Percentiles rank a stretch among this genome's conserved stretches.
These are phyloP conservation scores for Phragmatobia fuliginosa DNA, from an alignment of 2,888 invertebrate species.

Conservation along the genomic window DNA sequence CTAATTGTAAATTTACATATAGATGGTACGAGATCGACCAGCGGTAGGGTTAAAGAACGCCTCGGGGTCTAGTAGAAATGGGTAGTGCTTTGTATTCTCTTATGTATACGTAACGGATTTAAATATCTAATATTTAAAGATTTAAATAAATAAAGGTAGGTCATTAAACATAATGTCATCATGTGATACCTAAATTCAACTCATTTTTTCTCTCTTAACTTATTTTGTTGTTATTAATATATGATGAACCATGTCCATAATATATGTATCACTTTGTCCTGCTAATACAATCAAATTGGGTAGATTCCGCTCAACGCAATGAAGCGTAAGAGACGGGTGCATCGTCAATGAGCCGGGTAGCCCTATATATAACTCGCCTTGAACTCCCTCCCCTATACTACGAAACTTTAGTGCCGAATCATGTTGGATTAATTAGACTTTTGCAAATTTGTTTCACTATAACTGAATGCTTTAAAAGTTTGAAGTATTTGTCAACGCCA, in stretches of 20 bases:
- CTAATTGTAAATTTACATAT: slow-evolving; percentile 57
- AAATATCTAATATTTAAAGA: no score
- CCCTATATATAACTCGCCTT: slow-evolving; percentile 39
- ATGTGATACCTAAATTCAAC: no score
- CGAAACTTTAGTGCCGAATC: neutral
- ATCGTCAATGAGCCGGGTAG: slow-evolving; percentile 47
- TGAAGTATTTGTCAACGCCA: neutral
- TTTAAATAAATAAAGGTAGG: no score
- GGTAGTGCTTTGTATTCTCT: slow-evolving; percentile 14
- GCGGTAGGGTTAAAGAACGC: slow-evolving; percentile 36
- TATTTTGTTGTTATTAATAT: neutral
- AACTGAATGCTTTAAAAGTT: no score
- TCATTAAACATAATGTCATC: no score
- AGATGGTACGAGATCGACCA: slow-evolving; percentile 33
- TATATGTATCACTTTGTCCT: neutral
- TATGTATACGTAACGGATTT: slow-evolving; percentile 19
- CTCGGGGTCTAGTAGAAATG: slow-evolving; percentile 20
- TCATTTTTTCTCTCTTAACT: neutral
- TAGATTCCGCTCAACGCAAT: slow-evolving; percentile 23
- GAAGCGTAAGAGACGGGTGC: slow-evolving; percentile 39
- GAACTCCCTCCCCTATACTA: neutral
- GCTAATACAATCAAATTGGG: slow-evolving; percentile 26
- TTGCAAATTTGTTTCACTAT: neutral
- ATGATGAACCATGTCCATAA: no score
- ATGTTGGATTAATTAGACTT: neutral